phyloP scores from a whole-genome alignment of 2,888 invertebrate species.

The Dolichomitus sp. region DNA sequence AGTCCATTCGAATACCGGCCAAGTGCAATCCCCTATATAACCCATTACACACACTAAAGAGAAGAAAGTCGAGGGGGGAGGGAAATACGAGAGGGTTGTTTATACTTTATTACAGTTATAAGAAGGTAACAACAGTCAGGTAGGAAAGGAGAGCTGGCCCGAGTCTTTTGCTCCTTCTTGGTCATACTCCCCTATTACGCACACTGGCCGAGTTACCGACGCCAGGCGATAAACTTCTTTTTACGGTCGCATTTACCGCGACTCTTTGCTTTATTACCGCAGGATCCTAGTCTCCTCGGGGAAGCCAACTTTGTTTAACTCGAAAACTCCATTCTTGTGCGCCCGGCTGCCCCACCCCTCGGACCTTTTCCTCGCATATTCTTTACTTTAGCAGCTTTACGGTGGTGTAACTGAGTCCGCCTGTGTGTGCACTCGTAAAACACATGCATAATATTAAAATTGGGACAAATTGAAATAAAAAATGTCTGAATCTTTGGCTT shows the following conservation, averaged over 20 bases:
- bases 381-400: conserved; percentile 18
- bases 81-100: conserved; percentile 40
- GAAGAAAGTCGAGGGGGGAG: conserved; percentile 15
- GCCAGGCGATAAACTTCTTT: conserved; percentile 69
- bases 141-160: background rate
- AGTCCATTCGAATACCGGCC: conserved; percentile 49
- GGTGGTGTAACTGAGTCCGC: background rate
- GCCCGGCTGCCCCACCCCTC: background rate
- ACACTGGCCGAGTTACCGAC: conserved; percentile 56
- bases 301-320: conserved; percentile 69
- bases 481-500: background rate
- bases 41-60: conserved; percentile 2
- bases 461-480: conserved; percentile 50
- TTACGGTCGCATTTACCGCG: conserved; percentile 69
- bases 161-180: conserved; percentile 49
- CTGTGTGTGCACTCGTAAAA: background rate
- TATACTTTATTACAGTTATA: conserved; percentile 56
- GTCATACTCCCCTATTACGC: conserved; percentile 47
- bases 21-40: conserved; percentile 26
- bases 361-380: conserved; percentile 19
- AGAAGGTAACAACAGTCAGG: conserved; percentile 31
- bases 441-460: conserved; percentile 29
- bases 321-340: conserved; percentile 59
- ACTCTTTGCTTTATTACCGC: conserved; percentile 70
- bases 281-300: conserved; percentile 48